These are phyloP conservation scores for Babyrousa celebensis DNA, from an alignment of 2,797 vertebrate genomes.

Conservation along the genomic window DNA sequence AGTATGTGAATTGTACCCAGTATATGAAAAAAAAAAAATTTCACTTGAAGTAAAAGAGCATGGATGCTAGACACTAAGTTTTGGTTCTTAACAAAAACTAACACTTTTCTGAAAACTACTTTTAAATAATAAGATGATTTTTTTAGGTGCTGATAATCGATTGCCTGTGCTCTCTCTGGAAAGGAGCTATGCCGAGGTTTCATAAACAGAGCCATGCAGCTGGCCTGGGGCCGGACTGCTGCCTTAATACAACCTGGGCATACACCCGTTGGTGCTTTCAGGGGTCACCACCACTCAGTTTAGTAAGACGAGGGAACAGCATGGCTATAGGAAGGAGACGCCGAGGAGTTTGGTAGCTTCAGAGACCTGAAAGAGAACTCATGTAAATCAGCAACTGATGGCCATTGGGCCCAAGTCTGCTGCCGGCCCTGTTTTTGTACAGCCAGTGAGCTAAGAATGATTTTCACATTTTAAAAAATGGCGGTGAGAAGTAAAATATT, in stretches of 20 bases:
- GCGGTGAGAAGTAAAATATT: too few species aligned
- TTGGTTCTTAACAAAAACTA: background rate
- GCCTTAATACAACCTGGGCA: too few species aligned
- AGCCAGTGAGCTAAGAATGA: background rate
- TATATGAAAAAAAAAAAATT: background rate
- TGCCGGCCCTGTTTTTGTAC: background rate
- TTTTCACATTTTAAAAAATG: background rate
- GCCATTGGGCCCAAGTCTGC: background rate
- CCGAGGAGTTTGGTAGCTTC: too few species aligned
- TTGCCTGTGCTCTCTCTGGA: too few species aligned
- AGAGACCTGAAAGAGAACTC: background rate
- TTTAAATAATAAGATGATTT: background rate
- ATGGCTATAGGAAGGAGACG: accelerated
- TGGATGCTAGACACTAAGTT: background rate
- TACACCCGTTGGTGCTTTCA: background rate
- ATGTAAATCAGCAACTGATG: background rate
- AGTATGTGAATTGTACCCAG: background rate
- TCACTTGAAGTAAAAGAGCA: background rate
- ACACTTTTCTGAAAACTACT: constrained; percentile 12
- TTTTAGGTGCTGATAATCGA: background rate
- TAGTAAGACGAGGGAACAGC: background rate
- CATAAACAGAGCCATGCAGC: background rate
- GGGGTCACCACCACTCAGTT: background rate
- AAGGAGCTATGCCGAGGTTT: background rate
- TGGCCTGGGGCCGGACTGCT: too few species aligned